phyloP scores from a whole-genome alignment of 2,888 invertebrate species.

The Drosophila cognata region DNA sequence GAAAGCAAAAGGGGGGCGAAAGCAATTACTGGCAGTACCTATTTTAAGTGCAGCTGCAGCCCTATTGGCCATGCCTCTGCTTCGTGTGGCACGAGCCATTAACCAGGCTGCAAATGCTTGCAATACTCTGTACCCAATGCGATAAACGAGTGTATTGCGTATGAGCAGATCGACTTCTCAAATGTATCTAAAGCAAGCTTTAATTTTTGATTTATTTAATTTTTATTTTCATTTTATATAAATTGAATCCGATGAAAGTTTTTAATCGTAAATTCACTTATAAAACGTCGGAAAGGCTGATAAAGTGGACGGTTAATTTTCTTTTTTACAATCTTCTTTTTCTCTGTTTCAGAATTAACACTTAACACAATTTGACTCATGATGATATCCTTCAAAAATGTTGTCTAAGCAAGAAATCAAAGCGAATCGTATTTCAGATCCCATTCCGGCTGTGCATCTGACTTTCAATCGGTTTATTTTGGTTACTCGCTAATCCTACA shows the following conservation, averaged over 20 bases:
- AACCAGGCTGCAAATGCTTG: slow-evolving; percentile 14
- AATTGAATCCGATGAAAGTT: background rate
- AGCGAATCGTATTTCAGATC: background rate
- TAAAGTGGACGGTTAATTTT: background rate
- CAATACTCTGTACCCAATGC: background rate
- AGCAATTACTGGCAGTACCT: background rate
- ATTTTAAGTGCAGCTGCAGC: slow-evolving; percentile 4
- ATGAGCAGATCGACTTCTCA: background rate
- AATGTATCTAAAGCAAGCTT: background rate
- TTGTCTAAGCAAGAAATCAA: background rate
- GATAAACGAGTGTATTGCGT: background rate
- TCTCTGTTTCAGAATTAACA: too few species aligned
- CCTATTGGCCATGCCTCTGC: slow-evolving; percentile 5
- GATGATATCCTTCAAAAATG: background rate
- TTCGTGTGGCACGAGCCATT: slow-evolving; percentile 29
- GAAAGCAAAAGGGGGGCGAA: background rate
- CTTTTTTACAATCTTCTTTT: background rate
- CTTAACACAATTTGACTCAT: too few species aligned
- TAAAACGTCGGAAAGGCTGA: too few species aligned
- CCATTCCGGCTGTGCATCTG: too few species aligned
- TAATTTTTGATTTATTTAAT: background rate
- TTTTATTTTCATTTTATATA: background rate
- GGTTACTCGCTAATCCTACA: background rate
- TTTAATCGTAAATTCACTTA: background rate
- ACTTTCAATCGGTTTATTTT: too few species aligned